phyloP scores from a whole-genome alignment of 2,888 invertebrate genomes.

The Hypomecis punctinalis region DNA sequence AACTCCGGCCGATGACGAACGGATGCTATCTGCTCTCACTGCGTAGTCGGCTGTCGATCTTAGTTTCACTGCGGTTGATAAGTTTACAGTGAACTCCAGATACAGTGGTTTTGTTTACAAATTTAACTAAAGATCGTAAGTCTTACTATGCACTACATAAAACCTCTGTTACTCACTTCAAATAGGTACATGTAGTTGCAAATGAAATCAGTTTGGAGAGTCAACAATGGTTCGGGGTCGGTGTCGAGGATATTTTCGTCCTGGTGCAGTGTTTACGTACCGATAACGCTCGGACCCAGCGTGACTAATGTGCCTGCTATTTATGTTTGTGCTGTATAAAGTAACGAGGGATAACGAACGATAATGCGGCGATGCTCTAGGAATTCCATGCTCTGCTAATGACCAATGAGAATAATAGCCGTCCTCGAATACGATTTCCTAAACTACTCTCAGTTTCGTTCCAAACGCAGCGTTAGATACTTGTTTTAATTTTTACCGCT shows the following conservation, averaged over 20 bases:
- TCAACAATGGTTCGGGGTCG: constrained; percentile 30
- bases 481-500: constrained; percentile 16
- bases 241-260: constrained; percentile 51
- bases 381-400: constrained; percentile 67
- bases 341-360: constrained; percentile 68
- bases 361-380: constrained; percentile 65
- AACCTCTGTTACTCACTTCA: too few species aligned
- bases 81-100: constrained; percentile 1
- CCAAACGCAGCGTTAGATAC: constrained; percentile 42
- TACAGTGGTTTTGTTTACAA: not conserved
- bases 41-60: constrained; percentile 10
- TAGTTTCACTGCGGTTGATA: constrained; percentile 17
- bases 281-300: constrained; percentile 64
- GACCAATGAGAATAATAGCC: constrained; percentile 55
- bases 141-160: not conserved
- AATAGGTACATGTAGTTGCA: not conserved
- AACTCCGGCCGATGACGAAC: constrained; percentile 50
- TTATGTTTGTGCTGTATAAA: constrained; percentile 69
- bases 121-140: not conserved
- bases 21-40: constrained; percentile 24
- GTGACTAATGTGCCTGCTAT: constrained; percentile 73
- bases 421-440: constrained; percentile 12
- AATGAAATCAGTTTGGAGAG: constrained; percentile 6
- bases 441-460: constrained; percentile 58
- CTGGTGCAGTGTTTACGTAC: constrained; percentile 51